Conservation (phyloP, 2,797 vertebrate species). For the Rhincodon typus region DNA sequence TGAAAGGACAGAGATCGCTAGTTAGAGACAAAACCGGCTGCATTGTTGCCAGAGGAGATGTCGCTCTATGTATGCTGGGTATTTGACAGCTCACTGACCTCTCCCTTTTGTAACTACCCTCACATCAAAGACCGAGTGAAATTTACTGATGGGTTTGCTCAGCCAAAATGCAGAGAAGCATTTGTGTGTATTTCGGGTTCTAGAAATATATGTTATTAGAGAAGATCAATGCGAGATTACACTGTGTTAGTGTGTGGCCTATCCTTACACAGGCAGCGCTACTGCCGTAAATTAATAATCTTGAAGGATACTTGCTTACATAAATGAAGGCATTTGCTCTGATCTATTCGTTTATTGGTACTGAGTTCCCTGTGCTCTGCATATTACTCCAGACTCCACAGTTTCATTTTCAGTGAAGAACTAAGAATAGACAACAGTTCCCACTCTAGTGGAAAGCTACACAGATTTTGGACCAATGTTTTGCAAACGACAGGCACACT, state of each 20-base stretch:
- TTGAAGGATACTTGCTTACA: background rate
- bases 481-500: too few relatives aligned
- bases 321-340: background rate
- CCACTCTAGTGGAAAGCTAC: background rate
- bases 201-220: background rate
- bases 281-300: background rate
- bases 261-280: background rate
- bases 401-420: background rate
- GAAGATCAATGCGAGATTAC: background rate
- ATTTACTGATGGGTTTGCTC: conserved; percentile 11
- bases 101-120: background rate
- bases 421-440: background rate
- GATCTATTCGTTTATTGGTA: background rate
- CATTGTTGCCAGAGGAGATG: background rate
- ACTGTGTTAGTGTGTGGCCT: background rate
- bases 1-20: background rate
- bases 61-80: background rate
- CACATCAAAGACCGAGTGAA: background rate
- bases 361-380: background rate
- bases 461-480: too few relatives aligned
- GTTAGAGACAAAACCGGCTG: background rate
- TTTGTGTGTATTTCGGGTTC: background rate
- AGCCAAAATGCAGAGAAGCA: background rate
- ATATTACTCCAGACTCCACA: background rate
- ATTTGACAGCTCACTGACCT: conserved; percentile 8